Percentiles rank a stretch among this genome's conserved stretches.
Evolutionary conservation across 2,113 vertebrate genomes (phyloP).

Genomic region (Burhinus oedicnemus): DNA sequence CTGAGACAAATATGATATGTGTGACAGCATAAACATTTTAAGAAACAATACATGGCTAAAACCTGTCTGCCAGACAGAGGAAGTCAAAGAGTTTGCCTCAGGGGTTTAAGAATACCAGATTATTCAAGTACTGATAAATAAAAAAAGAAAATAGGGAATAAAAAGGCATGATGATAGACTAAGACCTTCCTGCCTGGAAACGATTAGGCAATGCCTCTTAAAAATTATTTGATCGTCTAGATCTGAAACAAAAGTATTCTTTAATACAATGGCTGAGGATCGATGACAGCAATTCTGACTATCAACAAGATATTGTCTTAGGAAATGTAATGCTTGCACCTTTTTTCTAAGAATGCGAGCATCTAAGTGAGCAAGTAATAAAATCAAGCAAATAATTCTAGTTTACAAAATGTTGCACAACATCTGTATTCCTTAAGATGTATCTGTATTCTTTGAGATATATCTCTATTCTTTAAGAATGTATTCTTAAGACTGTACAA

Average conservation of each 20-base stretch:
- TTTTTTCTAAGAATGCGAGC: not conserved
- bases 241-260: not conserved
- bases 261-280: not conserved
- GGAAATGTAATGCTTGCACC: not conserved
- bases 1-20: not conserved
- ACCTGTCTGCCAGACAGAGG: not conserved
- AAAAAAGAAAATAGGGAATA: not conserved
- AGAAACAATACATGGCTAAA: constrained; percentile 27
- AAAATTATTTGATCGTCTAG: not conserved
- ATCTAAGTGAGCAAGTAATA: not conserved
- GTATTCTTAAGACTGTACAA: not conserved
- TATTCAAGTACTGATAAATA: constrained; percentile 29
- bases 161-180: not conserved
- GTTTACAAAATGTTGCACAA: not conserved
- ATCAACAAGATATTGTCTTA: not conserved
- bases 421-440: not conserved
- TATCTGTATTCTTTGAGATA: not conserved
- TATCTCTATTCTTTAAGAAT: not conserved
- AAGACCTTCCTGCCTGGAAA: not conserved
- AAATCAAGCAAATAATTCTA: not conserved
- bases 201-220: not conserved
- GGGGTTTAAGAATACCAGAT: not conserved
- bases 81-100: not conserved
- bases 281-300: not conserved
- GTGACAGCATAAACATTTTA: constrained; percentile 21